Percentiles rank a stretch among this genome's conserved stretches.
Evolutionary conservation across 2,797 vertebrate genomes (phyloP).

Genomic region (Phyllotis vaccarum): DNA sequence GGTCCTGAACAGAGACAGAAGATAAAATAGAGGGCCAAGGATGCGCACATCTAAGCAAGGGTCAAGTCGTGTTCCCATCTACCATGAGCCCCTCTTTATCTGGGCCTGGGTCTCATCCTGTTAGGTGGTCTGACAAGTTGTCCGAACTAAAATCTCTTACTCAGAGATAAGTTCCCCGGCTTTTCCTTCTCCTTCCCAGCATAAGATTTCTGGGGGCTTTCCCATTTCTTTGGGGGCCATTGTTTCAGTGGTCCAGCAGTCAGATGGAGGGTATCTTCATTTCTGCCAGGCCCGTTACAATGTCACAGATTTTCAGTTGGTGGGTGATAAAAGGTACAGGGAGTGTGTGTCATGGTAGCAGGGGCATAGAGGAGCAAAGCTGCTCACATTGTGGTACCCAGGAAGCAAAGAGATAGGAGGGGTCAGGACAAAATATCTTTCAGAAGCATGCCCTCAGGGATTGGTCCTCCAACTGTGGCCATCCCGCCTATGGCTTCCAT

Average conservation of each 20-base stretch:
- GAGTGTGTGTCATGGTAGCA: not conserved
- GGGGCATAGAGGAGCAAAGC: not conserved
- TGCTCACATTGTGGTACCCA: not conserved
- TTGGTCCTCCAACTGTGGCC: not conserved
- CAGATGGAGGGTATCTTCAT: not conserved
- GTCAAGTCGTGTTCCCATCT: not conserved
- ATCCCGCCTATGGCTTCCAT: not conserved
- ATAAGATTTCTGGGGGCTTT: not conserved
- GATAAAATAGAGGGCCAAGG: not conserved
- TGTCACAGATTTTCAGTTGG: not conserved
- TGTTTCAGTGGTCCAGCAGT: not conserved
- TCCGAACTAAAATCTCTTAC: not conserved
- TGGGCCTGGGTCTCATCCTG: not conserved
- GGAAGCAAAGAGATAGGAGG: not conserved
- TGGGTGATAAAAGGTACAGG: not conserved
- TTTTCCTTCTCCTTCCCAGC: not conserved
- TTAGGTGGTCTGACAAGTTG: not conserved
- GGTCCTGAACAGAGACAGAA: not conserved
- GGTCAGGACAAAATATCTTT: not conserved
- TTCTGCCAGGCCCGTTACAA: not conserved
- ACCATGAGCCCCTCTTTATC: not conserved
- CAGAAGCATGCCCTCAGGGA: not conserved
- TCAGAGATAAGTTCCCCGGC: not conserved
- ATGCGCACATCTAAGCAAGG: not conserved
- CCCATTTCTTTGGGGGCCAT: not conserved